Evolutionary conservation across 2,797 vertebrate genomes (phyloP).

Genomic region (Rhabdomys pumilio): DNA sequence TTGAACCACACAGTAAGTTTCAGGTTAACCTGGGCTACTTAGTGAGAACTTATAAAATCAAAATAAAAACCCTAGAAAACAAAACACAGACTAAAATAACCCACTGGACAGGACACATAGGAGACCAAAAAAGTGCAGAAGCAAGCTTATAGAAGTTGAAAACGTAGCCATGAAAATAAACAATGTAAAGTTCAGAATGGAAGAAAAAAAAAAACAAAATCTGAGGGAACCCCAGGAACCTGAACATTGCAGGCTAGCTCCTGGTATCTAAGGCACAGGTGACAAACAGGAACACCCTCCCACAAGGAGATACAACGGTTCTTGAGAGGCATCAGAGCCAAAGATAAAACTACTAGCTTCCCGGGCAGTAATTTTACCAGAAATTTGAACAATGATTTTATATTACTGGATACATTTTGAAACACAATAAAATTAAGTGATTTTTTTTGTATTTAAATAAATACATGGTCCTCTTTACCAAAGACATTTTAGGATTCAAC

Average conservation of each 20-base stretch:
- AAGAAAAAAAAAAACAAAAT: neutral
- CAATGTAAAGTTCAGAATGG: neutral
- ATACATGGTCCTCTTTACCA: neutral
- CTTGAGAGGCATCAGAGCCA: neutral
- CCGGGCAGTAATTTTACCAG: neutral
- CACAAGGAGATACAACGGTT: neutral
- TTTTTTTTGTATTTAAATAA: constrained; percentile 31
- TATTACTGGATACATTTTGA: neutral
- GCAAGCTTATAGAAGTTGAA: constrained; percentile 20
- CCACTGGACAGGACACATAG: neutral
- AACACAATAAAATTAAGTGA: neutral
- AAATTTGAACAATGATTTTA: constrained; percentile 6
- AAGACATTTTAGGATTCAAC: neutral
- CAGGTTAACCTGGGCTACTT: neutral
- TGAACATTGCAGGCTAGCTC: neutral
- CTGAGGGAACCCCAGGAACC: neutral
- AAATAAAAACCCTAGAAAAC: neutral
- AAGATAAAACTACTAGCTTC: neutral
- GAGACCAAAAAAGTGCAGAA: constrained; percentile 8
- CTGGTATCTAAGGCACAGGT: constrained; percentile 14
- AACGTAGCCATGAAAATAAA: neutral
- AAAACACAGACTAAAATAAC: neutral
- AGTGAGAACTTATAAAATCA: neutral
- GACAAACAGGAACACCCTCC: neutral
- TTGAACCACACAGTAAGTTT: neutral